Evolutionary conservation across 2,113 vertebrate genomes (phyloP).

Genomic region (Tragulus kanchil): DNA sequence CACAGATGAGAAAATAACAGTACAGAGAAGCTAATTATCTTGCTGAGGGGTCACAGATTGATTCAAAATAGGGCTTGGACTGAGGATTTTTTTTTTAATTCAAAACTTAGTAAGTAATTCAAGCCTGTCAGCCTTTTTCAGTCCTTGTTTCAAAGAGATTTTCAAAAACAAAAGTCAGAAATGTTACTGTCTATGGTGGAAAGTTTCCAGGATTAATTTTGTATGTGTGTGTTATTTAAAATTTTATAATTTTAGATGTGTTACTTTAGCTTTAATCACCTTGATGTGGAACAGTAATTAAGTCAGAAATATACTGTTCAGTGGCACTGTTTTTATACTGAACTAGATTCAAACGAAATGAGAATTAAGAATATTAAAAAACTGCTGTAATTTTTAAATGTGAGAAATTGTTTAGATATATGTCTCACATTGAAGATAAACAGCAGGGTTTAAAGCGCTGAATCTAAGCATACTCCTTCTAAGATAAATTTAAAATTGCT

Average conservation of each 20-base stretch:
- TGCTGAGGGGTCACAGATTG: not conserved
- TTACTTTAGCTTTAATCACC: conserved; percentile 15
- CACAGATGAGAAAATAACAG: not conserved
- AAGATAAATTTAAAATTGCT: not conserved
- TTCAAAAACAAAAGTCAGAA: not conserved
- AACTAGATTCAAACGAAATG: not conserved
- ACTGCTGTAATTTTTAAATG: not conserved
- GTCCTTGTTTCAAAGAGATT: not conserved
- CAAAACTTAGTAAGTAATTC: conserved; percentile 36
- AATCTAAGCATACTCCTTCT: not conserved
- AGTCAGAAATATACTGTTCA: not conserved
- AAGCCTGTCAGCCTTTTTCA: not conserved
- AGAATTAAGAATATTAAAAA: conserved; percentile 37
- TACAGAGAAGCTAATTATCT: not conserved
- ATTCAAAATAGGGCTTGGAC: not conserved
- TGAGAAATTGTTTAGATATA: conserved; percentile 11
- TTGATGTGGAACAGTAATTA: conserved; percentile 19
- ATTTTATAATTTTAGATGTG: conserved; percentile 17
- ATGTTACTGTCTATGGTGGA: not conserved
- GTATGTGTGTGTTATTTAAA: not conserved
- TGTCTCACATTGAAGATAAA: not conserved
- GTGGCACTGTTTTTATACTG: not conserved
- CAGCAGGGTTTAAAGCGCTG: not conserved
- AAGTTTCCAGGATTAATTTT: not conserved
- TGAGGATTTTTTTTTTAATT: not conserved